phyloP scores from a whole-genome alignment of 2,888 invertebrate genomes.

The Macaria notata region DNA sequence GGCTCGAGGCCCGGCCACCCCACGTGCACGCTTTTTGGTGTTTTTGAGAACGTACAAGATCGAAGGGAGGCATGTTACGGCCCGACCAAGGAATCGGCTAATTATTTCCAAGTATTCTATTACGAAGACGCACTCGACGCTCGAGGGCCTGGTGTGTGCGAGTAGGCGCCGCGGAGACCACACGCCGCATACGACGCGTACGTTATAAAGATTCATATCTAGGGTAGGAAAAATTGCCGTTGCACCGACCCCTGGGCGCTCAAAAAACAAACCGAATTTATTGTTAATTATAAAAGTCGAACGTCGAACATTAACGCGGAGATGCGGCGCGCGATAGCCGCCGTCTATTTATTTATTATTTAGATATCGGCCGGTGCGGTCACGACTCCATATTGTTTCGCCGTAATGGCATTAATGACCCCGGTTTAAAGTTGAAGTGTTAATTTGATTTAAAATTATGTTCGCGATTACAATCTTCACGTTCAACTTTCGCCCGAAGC shows the following conservation, averaged over 20 bases:
- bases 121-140: slow-evolving; percentile 28
- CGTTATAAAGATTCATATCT: slow-evolving; percentile 77
- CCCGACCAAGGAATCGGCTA: slow-evolving; percentile 54
- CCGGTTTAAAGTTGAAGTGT: slow-evolving; percentile 81
- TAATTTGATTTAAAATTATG: slow-evolving; percentile 82
- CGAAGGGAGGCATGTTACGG: slow-evolving; percentile 47
- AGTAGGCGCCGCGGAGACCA: slow-evolving; percentile 47
- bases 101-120: slow-evolving; percentile 60
- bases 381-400: slow-evolving; percentile 81
- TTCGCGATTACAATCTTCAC: slow-evolving; percentile 74
- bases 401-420: slow-evolving; percentile 79
- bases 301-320: slow-evolving; percentile 74
- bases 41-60: slow-evolving; percentile 65
- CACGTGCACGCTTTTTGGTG: slow-evolving; percentile 66
- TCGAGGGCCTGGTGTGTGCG: slow-evolving; percentile 29
- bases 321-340: slow-evolving; percentile 73
- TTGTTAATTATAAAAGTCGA: slow-evolving; percentile 82
- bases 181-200: slow-evolving; percentile 40
- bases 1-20: slow-evolving; percentile 52
- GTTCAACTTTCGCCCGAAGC: slow-evolving; percentile 75
- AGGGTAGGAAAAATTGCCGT: slow-evolving; percentile 67
- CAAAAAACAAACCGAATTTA: slow-evolving; percentile 80
- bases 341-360: slow-evolving; percentile 81
- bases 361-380: slow-evolving; percentile 76
- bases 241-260: slow-evolving; percentile 56